Evolutionary conservation across 2,888 invertebrate genomes (phyloP), one percentile per base, ranked within the genome.

Genomic region (Leptothorax acervorum): DNA sequence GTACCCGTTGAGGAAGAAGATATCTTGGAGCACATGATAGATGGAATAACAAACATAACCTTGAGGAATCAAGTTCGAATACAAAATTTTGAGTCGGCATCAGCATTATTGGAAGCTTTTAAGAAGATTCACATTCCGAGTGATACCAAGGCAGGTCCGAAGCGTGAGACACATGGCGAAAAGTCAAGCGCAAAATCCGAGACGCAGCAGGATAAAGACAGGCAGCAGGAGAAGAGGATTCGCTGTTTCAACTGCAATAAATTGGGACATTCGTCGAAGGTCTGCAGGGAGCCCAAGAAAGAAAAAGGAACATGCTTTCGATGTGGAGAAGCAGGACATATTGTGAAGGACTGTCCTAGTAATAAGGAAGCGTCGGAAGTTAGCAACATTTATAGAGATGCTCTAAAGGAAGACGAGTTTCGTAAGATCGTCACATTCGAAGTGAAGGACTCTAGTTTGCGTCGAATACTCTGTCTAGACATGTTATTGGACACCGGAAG

Each of bases 181-280:
- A 23, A 23, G 18, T 0, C 15, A 12, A 18, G 5, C 9, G 51
- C 18, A 1, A 15, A 15, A 18, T 51, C 51, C 0, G 55, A 57
- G 23, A 57, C 9, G 23, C 51, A 28, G 23, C 23, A 3, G 23
- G 57, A 57, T 3, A 57, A 57, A 9, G 23, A 57, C 9, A 23
- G 3, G 8, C 57, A 57, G 9, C 23, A 9, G 23, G 23, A 11
- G 23, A 57, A 1, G n/a, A 11, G 3, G 9, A 23, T 57, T 57
- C 57, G 57, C 57, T 57, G 57, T 57, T 57, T 28, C 57, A 57
- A 57, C 23, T 57, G 57, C 23, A 57, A 57, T 11, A 57, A 57
- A 3, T n/a, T 57, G 9, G 57, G 57, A 57, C 28, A 57, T 11
- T 57, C 57, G 11, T 51, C 51, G 15, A 57, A 57, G 57, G 0